These are phyloP conservation scores for Phania funesta DNA, from an alignment of 2,888 invertebrate genomes.

Conservation along the genomic window DNA sequence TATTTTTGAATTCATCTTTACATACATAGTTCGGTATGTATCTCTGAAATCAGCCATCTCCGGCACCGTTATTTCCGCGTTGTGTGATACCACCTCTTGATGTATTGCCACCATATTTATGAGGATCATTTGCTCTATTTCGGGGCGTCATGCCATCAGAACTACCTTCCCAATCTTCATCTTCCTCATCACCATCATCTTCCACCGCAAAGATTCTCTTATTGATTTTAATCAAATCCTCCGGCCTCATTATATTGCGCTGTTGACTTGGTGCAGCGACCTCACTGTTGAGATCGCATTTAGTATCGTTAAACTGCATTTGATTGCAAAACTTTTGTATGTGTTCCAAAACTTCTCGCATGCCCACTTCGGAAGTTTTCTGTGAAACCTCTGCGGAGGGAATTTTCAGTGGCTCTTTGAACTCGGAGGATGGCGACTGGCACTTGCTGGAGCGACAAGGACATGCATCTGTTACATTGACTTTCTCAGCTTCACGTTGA, in stretches of 20 bases:
- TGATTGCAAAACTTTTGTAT: constrained; percentile 74
- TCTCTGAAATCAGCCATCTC: constrained; percentile 63
- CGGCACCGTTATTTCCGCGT: constrained; percentile 71
- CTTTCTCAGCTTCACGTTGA: constrained; percentile 46
- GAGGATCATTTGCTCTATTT: constrained; percentile 68
- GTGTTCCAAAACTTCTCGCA: constrained; percentile 75
- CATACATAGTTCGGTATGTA: no score
- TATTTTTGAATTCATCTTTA: background rate
- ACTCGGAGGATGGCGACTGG: background rate
- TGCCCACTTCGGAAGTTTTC: constrained; percentile 74
- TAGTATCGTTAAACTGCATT: constrained; percentile 69
- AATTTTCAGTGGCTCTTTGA: constrained; percentile 64
- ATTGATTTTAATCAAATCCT: constrained; percentile 59
- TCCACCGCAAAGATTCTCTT: constrained; percentile 65
- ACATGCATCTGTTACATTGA: constrained; percentile 61
- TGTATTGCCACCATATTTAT: constrained; percentile 62
- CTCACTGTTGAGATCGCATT: constrained; percentile 53
- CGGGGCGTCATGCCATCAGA: constrained; percentile 74
- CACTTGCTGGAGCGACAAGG: constrained; percentile 66
- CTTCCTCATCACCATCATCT: constrained; percentile 70
- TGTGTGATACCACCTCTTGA: constrained; percentile 54
- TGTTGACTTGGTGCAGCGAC: background rate
- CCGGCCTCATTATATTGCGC: constrained; percentile 11
- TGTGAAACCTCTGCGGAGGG: constrained; percentile 71
- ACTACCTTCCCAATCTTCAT: constrained; percentile 72